phyloP scores from a whole-genome alignment of 2,113 vertebrate species.

The Perognathus longimembris region DNA sequence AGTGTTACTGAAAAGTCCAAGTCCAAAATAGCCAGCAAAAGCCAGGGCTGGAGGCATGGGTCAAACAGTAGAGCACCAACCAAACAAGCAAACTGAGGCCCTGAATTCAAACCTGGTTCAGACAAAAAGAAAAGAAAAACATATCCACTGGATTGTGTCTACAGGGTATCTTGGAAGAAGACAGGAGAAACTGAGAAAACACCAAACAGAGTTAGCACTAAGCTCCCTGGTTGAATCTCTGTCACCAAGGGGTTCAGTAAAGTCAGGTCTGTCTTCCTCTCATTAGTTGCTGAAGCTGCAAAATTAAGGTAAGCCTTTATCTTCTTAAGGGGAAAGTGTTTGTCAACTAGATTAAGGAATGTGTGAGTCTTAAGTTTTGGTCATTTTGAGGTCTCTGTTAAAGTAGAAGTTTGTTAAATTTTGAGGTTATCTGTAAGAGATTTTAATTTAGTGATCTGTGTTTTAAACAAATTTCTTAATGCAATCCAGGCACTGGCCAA shows the following conservation, averaged over 20 bases:
- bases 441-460: conserved; percentile 13
- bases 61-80: no score
- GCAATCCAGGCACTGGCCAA: not conserved
- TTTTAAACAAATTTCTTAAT: conserved; percentile 52
- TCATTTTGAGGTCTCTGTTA: not conserved
- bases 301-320: not conserved
- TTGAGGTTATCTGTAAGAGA: not conserved
- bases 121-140: no score
- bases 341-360: not conserved
- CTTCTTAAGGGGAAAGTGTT: not conserved
- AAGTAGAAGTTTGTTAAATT: conserved; percentile 3
- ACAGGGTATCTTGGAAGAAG: not conserved
- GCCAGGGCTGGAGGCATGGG: no score
- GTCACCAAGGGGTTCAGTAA: not conserved
- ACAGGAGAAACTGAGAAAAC: not conserved
- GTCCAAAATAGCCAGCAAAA: no score
- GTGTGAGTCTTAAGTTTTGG: not conserved
- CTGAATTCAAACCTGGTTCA: no score
- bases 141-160: not conserved
- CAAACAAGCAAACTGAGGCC: no score
- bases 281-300: not conserved
- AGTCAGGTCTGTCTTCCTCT: not conserved
- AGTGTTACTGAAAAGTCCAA: no score
- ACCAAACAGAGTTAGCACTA: not conserved
- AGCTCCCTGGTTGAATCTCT: no score